Percentiles rank a stretch among this genome's conserved stretches.
Evolutionary conservation across 2,113 vertebrate genomes (phyloP).

Genomic region (Taxidea taxus): DNA sequence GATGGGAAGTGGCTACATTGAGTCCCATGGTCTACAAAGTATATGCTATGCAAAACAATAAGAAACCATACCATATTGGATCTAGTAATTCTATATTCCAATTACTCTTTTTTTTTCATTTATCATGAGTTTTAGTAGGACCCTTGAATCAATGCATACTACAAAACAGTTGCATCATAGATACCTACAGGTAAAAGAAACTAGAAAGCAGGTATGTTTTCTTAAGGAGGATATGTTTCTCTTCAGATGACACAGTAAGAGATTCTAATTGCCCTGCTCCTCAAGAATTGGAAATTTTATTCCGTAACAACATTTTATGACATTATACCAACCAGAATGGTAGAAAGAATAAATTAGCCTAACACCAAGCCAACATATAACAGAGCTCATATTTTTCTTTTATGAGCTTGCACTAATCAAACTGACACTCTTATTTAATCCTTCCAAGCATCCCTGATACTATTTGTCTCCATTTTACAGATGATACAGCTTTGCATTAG

Average conservation of each 20-base stretch:
- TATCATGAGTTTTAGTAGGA: neutral
- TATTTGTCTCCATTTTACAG: neutral
- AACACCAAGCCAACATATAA: neutral
- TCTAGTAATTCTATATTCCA: neutral
- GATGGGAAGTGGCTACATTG: neutral
- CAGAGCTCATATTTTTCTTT: neutral
- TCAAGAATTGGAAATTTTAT: neutral
- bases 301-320: neutral
- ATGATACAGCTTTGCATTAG: neutral
- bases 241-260: neutral
- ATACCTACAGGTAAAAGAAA: neutral
- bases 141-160: neutral
- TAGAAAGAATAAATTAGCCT: neutral
- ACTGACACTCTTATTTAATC: neutral
- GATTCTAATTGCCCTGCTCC: neutral
- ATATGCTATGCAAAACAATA: neutral
- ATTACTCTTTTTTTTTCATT: neutral
- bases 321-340: neutral
- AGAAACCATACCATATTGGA: accelerated
- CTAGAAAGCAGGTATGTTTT: neutral
- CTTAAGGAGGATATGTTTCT: neutral
- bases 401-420: neutral
- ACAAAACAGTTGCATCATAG: neutral
- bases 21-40: neutral
- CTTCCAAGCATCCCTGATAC: neutral